phyloP scores from a whole-genome alignment of 2,113 vertebrate genomes.

The Probosciger aterrimus region DNA sequence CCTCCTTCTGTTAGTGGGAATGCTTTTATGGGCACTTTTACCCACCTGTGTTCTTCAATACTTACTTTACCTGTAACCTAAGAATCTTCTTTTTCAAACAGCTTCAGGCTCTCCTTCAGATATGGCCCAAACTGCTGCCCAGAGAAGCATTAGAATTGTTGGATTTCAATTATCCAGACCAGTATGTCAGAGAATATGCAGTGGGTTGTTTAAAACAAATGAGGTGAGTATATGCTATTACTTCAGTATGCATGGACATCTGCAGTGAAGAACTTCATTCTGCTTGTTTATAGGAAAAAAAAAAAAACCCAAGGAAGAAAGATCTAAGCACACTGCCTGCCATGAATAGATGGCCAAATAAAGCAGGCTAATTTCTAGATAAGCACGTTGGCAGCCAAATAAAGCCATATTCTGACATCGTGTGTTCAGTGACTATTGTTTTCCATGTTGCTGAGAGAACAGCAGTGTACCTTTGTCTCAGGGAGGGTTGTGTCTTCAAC shows the following conservation, averaged over 20 bases:
- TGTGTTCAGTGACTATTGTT: neutral
- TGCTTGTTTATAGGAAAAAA: neutral
- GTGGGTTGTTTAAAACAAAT: conserved; percentile 88
- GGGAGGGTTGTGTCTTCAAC: neutral
- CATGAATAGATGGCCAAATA: neutral
- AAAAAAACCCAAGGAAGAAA: neutral
- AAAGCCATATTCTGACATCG: neutral
- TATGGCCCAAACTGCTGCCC: conserved; percentile 93
- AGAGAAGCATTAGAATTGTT: conserved; percentile 93
- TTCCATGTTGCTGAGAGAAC: neutral
- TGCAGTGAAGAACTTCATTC: neutral
- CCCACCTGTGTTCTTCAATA: neutral
- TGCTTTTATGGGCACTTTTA: neutral
- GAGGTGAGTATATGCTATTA: conserved; percentile 78
- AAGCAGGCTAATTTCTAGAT: neutral
- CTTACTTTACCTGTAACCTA: neutral
- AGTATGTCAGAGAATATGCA: conserved; percentile 94
- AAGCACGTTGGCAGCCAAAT: neutral
- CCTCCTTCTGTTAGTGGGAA: neutral
- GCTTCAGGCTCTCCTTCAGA: conserved; percentile 96
- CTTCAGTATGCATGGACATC: neutral
- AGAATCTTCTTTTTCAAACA: conserved; percentile 45
- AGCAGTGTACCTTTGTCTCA: neutral
- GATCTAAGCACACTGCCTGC: neutral
- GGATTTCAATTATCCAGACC: conserved; percentile 98